Conservation (phyloP, 2,113 vertebrate species). For the Notechis scutatus region DNA sequence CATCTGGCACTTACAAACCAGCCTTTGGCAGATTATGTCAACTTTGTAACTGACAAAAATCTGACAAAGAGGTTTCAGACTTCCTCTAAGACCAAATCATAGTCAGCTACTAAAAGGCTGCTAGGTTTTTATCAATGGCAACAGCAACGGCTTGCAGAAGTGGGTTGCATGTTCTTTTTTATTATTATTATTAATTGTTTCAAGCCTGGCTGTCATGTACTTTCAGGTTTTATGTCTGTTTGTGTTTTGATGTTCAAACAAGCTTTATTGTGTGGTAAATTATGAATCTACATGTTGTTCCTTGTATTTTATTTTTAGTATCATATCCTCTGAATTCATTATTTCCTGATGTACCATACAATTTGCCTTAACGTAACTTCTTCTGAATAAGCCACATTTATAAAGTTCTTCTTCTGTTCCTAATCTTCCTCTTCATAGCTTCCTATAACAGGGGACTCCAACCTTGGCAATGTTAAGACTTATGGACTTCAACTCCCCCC, state of each 20-base stretch:
- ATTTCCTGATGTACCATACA: neutral
- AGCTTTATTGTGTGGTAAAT: neutral
- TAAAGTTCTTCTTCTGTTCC: neutral
- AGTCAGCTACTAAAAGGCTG: neutral
- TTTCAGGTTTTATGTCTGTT: neutral
- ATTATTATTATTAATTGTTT: neutral
- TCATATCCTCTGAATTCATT: neutral
- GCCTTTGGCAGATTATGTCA: neutral
- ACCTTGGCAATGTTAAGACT: neutral
- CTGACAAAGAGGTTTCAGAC: neutral
- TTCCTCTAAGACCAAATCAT: neutral
- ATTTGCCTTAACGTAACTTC: neutral
- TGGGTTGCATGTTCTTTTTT: neutral
- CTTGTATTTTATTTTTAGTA: neutral
- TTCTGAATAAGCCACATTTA: neutral
- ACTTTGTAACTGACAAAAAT: neutral
- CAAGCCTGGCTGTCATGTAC: neutral
- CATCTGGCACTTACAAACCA: neutral
- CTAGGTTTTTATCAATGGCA: neutral
- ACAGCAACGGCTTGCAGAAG: neutral
- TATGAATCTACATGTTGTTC: neutral
- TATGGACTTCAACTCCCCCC: neutral
- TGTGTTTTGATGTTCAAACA: neutral
- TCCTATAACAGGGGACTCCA: neutral
- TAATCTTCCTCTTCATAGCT: neutral